Evolutionary conservation across 2,113 vertebrate species (phyloP).

Genomic region (Pelecanus crispus): DNA sequence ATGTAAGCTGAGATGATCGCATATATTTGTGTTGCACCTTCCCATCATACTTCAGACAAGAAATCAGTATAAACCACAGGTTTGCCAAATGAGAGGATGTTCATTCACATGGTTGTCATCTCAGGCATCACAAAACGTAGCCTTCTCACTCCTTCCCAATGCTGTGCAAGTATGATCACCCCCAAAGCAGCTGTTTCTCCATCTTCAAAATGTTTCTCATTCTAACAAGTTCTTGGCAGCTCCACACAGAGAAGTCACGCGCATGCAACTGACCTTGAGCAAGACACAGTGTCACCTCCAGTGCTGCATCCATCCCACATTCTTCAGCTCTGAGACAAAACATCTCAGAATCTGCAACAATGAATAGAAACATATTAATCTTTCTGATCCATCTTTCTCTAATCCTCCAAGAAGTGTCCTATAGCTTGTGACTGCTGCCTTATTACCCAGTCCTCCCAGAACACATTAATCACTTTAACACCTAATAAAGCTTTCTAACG

Average conservation of each 20-base stretch:
- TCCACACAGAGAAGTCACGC: background rate
- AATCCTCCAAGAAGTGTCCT: background rate
- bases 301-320: fast-evolving
- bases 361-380: background rate
- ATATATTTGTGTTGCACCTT: background rate
- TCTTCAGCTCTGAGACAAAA: background rate
- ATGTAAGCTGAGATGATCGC: background rate
- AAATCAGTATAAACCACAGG: background rate
- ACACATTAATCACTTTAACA: background rate
- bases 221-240: background rate
- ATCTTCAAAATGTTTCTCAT: background rate
- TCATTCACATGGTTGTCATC: background rate
- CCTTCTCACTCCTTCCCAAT: background rate
- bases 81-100: background rate
- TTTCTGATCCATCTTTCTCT: background rate
- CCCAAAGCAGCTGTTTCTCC: background rate
- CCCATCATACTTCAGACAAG: background rate
- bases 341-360: background rate
- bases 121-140: background rate
- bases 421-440: background rate
- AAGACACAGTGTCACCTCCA: background rate
- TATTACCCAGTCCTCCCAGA: background rate
- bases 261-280: background rate
- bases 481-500: background rate
- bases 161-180: background rate